A percentile compares a stretch with the other conserved stretches of the same genome.
These are phyloP conservation scores for Macaca mulatta DNA, from an alignment of 2,113 vertebrate genomes.

Conservation along the genomic window DNA sequence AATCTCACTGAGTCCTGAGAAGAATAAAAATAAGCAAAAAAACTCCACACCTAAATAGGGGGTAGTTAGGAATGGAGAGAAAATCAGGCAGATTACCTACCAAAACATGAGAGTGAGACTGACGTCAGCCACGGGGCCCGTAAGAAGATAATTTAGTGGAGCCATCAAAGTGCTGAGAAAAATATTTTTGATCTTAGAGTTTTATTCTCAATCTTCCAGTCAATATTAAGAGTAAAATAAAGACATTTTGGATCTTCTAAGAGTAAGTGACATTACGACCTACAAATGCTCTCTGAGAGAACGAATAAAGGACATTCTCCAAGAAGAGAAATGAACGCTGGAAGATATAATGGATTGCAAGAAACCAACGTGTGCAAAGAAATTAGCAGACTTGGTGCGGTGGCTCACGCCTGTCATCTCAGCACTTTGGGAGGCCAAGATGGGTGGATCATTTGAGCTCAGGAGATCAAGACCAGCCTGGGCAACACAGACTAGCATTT, in stretches of 20 bases:
- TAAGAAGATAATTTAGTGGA: neutral
- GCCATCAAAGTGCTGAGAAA: neutral
- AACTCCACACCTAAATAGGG: neutral
- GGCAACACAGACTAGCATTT: too few relatives aligned
- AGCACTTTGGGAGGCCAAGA: too few relatives aligned
- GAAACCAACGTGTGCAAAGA: neutral
- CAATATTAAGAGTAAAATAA: neutral
- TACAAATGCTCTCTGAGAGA: neutral
- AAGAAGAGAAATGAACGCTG: neutral
- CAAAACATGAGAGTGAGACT: neutral
- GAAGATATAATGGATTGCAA: neutral
- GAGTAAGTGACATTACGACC: neutral
- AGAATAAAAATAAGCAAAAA: neutral
- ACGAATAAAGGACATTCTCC: neutral
- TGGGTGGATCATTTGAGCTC: too few relatives aligned
- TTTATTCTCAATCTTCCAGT: neutral
- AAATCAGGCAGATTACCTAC: neutral
- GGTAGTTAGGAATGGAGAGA: neutral
- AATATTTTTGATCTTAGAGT: neutral
- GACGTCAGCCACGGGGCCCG: neutral
- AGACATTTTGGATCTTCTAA: neutral
- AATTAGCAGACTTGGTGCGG: neutral
- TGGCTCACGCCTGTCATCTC: too few relatives aligned
- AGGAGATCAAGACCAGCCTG: too few relatives aligned
- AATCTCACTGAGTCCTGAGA: neutral